Evolutionary conservation across 2,113 vertebrate species (phyloP).

Genomic region (Nematolebias whitei): DNA sequence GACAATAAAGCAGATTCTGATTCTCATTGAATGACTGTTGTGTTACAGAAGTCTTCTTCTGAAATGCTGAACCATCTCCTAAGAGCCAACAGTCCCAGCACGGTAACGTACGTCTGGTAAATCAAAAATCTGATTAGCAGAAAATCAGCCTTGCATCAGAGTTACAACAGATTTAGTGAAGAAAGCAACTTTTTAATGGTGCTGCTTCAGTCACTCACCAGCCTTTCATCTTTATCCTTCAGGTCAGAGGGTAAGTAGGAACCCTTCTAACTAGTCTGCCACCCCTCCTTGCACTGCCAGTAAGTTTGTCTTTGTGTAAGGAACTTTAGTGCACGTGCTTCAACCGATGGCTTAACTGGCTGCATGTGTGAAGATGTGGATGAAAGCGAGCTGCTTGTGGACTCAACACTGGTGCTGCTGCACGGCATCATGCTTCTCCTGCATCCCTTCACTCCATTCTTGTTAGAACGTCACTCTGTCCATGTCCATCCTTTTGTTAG

Average conservation of each 20-base stretch:
- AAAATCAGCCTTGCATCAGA: no score
- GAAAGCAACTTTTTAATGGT: background rate
- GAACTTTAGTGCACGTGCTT: background rate
- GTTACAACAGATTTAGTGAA: background rate
- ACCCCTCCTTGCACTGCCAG: background rate
- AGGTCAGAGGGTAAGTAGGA: background rate
- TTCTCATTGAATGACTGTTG: no score
- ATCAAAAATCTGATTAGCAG: no score
- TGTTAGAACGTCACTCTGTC: background rate
- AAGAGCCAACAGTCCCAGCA: no score
- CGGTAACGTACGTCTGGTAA: no score
- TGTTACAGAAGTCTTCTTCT: no score
- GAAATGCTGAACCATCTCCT: no score
- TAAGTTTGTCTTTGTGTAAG: background rate
- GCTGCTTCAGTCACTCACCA: background rate
- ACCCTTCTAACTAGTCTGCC: no score
- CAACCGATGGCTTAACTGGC: background rate
- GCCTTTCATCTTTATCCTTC: background rate
- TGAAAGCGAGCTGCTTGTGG: background rate
- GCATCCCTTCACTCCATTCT: background rate
- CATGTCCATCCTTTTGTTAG: background rate
- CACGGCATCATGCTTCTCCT: background rate
- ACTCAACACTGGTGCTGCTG: background rate
- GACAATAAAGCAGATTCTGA: no score
- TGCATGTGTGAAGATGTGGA: background rate